These are phyloP conservation scores for Dasypogon diadema DNA, from an alignment of 2,888 invertebrate species.

Conservation along the genomic window DNA sequence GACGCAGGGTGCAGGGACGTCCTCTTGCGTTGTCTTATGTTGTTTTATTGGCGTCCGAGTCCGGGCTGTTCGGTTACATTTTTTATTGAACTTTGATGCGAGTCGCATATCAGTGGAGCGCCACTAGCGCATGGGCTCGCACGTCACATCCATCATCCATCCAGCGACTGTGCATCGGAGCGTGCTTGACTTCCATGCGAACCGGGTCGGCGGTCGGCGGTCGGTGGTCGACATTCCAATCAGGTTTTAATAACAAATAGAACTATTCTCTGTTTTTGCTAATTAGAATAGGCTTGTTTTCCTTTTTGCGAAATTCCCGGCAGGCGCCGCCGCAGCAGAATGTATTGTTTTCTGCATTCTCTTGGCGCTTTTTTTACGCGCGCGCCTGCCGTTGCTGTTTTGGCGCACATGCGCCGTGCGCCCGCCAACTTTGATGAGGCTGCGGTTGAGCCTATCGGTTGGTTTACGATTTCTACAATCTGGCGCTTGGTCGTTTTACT, in stretches of 20 bases:
- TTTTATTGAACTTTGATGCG: conserved; percentile 4
- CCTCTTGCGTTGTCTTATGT: neutral
- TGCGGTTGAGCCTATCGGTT: conserved; percentile 1
- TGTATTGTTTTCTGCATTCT: conserved; percentile 36
- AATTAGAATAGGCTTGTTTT: conserved; percentile 25
- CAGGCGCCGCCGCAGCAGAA: conserved; percentile 35
- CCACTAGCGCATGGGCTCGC: neutral
- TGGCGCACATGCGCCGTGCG: neutral
- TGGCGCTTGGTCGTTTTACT: conserved; percentile 22
- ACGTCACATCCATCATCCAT: conserved; percentile 19
- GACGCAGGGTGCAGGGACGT: neutral
- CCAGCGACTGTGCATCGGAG: neutral
- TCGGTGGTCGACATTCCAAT: conserved; percentile 20
- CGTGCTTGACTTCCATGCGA: conserved; percentile 15
- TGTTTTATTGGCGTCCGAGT: conserved; percentile 1
- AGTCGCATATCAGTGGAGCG: neutral
- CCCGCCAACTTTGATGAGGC: conserved; percentile 21
- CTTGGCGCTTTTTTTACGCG: conserved; percentile 41
- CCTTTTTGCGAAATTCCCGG: conserved; percentile 19
- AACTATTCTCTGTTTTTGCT: conserved; percentile 39
- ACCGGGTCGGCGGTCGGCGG: neutral
- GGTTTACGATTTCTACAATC: conserved; percentile 42
- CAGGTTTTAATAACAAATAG: conserved; percentile 44
- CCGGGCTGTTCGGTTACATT: neutral
- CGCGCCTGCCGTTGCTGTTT: neutral